Percentiles rank a stretch among this genome's conserved stretches.
Evolutionary conservation across 2,888 invertebrate species (phyloP).

Genomic region (Pimpla rufipes): DNA sequence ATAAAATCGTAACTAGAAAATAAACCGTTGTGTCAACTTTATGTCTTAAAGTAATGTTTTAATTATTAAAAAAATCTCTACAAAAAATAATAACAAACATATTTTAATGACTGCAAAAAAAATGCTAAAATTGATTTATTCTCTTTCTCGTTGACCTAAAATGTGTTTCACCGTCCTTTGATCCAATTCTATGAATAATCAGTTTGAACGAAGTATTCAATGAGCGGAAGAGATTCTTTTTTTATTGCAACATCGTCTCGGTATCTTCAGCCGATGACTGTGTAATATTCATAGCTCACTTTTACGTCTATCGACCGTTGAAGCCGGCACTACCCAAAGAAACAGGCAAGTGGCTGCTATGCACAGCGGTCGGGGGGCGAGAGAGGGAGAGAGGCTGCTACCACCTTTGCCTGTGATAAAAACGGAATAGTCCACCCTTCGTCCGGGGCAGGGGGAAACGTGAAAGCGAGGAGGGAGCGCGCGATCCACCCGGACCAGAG

Average conservation of each 20-base stretch:
- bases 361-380: background rate
- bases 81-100: too few species aligned
- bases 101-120: too few species aligned
- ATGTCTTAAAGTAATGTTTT: too few species aligned
- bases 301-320: background rate
- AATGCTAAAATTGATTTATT: too few species aligned
- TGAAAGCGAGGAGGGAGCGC: background rate
- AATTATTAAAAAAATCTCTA: too few species aligned
- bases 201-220: too few species aligned
- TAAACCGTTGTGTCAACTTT: too few species aligned
- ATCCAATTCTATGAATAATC: too few species aligned
- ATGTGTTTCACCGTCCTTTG: too few species aligned
- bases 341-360: background rate
- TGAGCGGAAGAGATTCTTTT: too few species aligned
- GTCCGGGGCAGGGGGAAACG: slow-evolving; percentile 32
- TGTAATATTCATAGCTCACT: background rate
- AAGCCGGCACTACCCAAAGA: background rate
- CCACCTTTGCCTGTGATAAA: slow-evolving; percentile 29
- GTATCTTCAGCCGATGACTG: background rate
- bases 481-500: background rate
- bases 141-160: too few species aligned
- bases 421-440: slow-evolving; percentile 56
- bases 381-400: background rate
- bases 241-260: background rate
- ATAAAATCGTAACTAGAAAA: too few species aligned